Base-by-base conservation (phyloP, 2,888 invertebrate genomes). In the Drosophila birchii region DNA sequence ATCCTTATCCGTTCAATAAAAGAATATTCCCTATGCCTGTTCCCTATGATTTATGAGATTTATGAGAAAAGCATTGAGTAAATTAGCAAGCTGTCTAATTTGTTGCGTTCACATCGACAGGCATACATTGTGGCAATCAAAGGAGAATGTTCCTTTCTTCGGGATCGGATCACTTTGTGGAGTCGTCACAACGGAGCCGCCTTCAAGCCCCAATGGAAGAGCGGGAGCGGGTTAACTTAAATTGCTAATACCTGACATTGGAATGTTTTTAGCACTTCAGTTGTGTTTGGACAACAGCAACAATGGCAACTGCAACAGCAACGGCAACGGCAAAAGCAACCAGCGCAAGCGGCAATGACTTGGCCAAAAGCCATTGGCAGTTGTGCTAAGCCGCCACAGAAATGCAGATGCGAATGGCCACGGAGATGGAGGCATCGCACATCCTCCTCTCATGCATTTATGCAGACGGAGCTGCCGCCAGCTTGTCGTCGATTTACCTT, bases 191-290 rank as follows among this genome's bases (percentile, higher is more conserved):
- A 23, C 41, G 44, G 56, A 51, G 67, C 47, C 71, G 59, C 45
- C 71, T 53, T 38, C 45, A 41, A 61, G 20, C 4, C 44, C 38
- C 39, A 14, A 23, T 3, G n/a, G 9, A 6, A 32, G 29, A 12
- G 47, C 29, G 55, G 51, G 20, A 54, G 59, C n/a, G 68, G 74
- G 63, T 74, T 76, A 83, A 77, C 77, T 86, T 83, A 81, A 88
- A 86, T 88, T 86, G 88, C 88, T 84, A 86, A 86, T 88, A 86
- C 85, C 79, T 81, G 86, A 86, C 86, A 86, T 86, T 79, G 88
- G 86, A 86, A 86, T 86, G 88, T 86, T 86, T 86, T 86, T 88
- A 86, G 82, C 86, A 86, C 86, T 82, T 84, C 70, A 66, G 70
- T 79, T 86, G 88, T 88, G 80, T 81, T 84, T 86, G 81, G 84